Conservation (phyloP, 1,140 invertebrate species). For the Campoletis sonorensis region DNA sequence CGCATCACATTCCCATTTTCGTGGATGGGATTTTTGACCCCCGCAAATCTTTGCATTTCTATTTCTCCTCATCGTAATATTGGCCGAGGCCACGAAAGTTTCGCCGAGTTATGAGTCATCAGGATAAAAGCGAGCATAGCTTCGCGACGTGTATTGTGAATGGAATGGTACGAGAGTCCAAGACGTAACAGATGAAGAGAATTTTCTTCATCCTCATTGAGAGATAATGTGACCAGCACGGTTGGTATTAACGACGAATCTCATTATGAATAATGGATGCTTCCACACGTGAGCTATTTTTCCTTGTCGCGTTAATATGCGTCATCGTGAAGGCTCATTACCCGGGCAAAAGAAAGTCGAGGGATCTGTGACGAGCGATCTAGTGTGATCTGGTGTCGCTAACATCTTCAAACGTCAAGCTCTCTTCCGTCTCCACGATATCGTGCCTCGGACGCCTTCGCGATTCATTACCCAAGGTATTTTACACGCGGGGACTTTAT, state of each 20-base stretch:
- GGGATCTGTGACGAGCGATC: neutral
- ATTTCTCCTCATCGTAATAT: neutral
- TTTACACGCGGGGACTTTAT: neutral
- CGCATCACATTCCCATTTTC: neutral
- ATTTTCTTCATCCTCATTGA: neutral
- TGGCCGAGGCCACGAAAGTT: neutral
- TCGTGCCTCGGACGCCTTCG: neutral
- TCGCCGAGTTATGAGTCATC: neutral
- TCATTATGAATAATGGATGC: conserved; percentile 7
- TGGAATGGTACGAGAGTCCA: neutral
- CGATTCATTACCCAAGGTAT: neutral
- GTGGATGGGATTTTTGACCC: neutral
- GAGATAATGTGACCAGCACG: neutral
- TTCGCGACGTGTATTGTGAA: no score
- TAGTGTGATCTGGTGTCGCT: neutral
- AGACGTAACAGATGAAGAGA: neutral
- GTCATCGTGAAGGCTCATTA: neutral
- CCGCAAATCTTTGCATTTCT: neutral
- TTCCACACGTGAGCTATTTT: neutral
- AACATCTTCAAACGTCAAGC: neutral
- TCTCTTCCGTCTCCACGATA: neutral
- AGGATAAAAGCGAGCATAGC: neutral
- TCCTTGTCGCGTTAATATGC: neutral
- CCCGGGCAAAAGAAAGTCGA: neutral
- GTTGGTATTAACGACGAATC: conserved; percentile 20